Evolutionary conservation across 2,888 invertebrate species (phyloP), one percentile per base, ranked within the genome.

Genomic region (Hypena proboscidalis): DNA sequence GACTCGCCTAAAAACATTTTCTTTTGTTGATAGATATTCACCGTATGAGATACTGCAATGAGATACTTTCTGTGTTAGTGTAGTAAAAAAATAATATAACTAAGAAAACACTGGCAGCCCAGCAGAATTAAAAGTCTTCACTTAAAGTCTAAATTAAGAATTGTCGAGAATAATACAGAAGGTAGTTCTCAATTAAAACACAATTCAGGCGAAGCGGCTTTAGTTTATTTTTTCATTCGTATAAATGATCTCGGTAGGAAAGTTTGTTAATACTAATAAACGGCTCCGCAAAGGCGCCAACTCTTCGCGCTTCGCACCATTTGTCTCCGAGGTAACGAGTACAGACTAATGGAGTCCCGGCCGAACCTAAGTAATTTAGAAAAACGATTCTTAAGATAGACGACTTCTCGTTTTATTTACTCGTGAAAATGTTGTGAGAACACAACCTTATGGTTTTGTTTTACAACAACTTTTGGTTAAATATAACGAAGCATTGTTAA

Each of bases 261-360:
- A 81, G 77, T 82, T 80, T 66, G 76, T 73, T 82, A 80, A 83
- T 80, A 79, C 68, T 79, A 78, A 84, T 78, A 83, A 83, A 85
- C 77, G 77, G 71, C 59, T 55, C 57, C 60, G 66, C 54, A 60
- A 66, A 70, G 64, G 69, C 70, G 77, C 66, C 70, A 71, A 72
- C 75, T 72, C 68, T 68, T 72, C 70, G 68, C 70, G 65, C 58
- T 66, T 69, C 58, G 43, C 52, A 45, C 82, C 74, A 85, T 86
- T 84, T 80, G 76, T 85, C 82, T 81, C 69, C 54, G 45, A 66
- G 59, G 74, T 77, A 80, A 80, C 77, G 73, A 80, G 74, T 66
- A 50, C 58, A 41, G 64, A 74, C 73, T 80, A 83, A 80, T 81
- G 76, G 77, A 52, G 61, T 67, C 65, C 56, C 57, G 58, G 57